These are phyloP conservation scores for Borostomias antarcticus DNA, from an alignment of 2,797 vertebrate genomes.

Conservation along the genomic window DNA sequence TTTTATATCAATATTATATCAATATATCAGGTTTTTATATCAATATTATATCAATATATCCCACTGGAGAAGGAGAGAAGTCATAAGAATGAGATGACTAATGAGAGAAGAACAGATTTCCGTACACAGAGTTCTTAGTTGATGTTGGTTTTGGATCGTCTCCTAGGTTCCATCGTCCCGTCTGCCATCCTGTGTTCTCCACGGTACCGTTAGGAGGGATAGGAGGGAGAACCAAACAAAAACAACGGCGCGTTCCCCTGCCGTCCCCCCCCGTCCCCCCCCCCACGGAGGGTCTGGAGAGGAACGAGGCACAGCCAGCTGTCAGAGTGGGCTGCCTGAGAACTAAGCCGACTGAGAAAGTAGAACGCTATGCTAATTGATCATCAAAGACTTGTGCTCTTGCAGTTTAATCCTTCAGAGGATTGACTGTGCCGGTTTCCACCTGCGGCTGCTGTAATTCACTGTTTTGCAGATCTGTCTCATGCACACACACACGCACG, in stretches of 20 bases:
- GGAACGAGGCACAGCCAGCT: background rate
- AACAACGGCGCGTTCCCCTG: slow-evolving; percentile 3
- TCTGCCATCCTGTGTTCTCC: background rate
- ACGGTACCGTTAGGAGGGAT: background rate
- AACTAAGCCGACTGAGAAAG: background rate
- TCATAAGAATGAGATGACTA: background rate
- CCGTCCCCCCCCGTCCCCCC: background rate
- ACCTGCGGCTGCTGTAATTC: too few species aligned
- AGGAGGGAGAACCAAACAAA: background rate
- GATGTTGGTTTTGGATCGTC: slow-evolving; percentile 2
- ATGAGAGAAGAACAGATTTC: slow-evolving; percentile 6
- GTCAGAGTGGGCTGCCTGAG: background rate
- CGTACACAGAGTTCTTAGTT: background rate
- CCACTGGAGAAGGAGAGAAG: slow-evolving; percentile 1
- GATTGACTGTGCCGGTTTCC: background rate
- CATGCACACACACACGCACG: too few species aligned
- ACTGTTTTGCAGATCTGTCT: too few species aligned
- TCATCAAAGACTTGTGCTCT: slow-evolving; percentile 4
- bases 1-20: slow-evolving; percentile 48
- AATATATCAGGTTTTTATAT: slow-evolving; percentile 44
- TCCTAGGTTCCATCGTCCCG: background rate
- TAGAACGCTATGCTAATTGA: slow-evolving; percentile 2
- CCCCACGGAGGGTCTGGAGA: too few species aligned
- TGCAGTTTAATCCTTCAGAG: background rate
- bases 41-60: slow-evolving; percentile 44